Evolutionary conservation across 2,113 vertebrate genomes (phyloP).

Genomic region (Microcebus lehilahytsara): DNA sequence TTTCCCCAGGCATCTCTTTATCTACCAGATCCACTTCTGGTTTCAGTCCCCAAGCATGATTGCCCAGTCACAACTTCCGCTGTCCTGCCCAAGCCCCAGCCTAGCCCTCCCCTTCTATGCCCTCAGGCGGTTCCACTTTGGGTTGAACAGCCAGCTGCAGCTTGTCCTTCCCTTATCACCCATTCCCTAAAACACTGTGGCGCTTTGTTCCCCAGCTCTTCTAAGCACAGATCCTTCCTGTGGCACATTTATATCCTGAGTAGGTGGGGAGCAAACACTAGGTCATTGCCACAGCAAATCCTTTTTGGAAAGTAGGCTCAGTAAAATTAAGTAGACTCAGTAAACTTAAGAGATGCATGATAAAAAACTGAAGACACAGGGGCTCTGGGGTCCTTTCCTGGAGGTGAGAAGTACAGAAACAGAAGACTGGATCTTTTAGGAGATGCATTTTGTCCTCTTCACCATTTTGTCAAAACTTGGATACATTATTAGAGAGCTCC

Average conservation of each 20-base stretch:
- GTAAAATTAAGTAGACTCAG: neutral
- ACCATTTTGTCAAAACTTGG: neutral
- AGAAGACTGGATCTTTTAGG: neutral
- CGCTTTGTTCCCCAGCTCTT: neutral
- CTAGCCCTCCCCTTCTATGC: neutral
- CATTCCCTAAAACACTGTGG: fast-evolving
- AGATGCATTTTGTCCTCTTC: neutral
- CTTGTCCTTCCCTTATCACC: fast-evolving
- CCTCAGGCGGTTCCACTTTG: neutral
- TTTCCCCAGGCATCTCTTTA: neutral
- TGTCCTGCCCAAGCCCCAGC: neutral
- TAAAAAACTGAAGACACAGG: neutral
- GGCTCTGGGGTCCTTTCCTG: neutral
- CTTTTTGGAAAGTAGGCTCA: neutral
- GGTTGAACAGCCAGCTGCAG: neutral
- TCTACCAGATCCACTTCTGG: neutral
- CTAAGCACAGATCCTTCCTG: neutral
- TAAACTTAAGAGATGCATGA: neutral
- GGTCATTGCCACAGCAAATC: neutral
- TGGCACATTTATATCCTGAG: neutral
- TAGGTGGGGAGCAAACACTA: neutral
- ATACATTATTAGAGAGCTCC: neutral
- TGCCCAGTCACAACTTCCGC: neutral
- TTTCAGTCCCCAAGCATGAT: neutral
- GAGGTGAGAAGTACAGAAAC: neutral